A percentile compares a stretch with the other conserved stretches of the same genome.
Conservation (phyloP, 2,113 vertebrate genomes). For the Mungos mungo region DNA sequence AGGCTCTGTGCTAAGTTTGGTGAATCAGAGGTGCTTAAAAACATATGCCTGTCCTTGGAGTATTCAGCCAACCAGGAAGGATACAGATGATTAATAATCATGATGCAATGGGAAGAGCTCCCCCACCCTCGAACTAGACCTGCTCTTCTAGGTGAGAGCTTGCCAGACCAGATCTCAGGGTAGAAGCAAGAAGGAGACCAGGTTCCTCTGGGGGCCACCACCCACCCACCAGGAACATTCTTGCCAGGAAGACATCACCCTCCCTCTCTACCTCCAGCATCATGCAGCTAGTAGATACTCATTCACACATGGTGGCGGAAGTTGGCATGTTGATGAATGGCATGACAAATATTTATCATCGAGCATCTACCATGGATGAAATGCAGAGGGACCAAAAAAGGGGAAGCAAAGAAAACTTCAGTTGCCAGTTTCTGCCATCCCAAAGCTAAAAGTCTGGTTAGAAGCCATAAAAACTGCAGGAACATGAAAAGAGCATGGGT, state of each 20-base stretch:
- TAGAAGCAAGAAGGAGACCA: neutral
- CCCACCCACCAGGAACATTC: neutral
- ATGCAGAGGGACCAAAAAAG: neutral
- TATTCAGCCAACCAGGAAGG: conserved; percentile 9
- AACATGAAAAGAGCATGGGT: neutral
- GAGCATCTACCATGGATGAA: neutral
- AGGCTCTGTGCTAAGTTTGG: neutral
- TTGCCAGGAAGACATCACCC: neutral
- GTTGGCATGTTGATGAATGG: neutral
- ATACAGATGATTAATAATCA: conserved; percentile 17
- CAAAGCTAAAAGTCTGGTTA: neutral
- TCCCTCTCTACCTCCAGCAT: neutral
- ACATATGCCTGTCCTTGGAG: conserved; percentile 8
- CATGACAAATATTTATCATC: neutral
- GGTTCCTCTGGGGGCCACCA: neutral
- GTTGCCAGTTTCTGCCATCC: neutral
- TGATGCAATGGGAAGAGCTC: neutral
- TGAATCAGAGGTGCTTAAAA: conserved; percentile 15
- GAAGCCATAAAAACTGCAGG: neutral
- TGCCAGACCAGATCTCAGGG: neutral
- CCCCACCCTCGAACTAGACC: neutral
- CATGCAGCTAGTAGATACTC: neutral
- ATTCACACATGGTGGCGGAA: neutral
- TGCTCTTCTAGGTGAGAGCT: neutral
- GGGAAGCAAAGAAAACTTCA: neutral